A percentile compares a stretch with the other conserved stretches of the same genome.
These are phyloP conservation scores for Marisa cornuarietis DNA, from an alignment of 1,140 invertebrate genomes.

Conservation along the genomic window DNA sequence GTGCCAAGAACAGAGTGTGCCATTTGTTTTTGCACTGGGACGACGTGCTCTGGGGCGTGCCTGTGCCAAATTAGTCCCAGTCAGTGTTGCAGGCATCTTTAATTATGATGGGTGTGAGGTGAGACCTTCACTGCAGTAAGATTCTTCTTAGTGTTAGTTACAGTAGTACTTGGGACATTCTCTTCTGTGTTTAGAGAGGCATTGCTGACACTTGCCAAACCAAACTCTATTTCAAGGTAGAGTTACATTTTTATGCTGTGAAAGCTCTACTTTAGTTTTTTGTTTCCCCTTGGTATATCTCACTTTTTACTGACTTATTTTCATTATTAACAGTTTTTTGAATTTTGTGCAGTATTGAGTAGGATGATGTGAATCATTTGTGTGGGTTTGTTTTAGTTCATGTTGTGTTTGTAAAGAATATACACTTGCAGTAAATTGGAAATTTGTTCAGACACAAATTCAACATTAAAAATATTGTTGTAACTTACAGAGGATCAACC, in stretches of 20 bases:
- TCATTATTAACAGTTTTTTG: too few species aligned
- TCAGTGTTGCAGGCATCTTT: conserved; percentile 71
- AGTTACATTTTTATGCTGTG: neutral
- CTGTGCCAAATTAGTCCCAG: conserved; percentile 69
- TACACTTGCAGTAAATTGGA: too few species aligned
- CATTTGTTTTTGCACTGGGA: conserved; percentile 70
- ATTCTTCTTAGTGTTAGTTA: too few species aligned
- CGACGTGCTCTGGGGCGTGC: conserved; percentile 69
- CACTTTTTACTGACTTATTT: neutral
- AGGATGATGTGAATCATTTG: too few species aligned
- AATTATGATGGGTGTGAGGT: conserved; percentile 72
- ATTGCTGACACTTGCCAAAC: neutral
- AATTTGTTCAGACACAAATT: too few species aligned
- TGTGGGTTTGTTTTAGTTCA: too few species aligned
- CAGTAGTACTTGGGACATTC: neutral
- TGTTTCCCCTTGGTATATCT: neutral
- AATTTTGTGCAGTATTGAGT: too few species aligned
- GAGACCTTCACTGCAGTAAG: conserved; percentile 67
- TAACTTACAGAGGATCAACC: too few species aligned
- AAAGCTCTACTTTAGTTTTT: neutral
- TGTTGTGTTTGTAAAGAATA: too few species aligned
- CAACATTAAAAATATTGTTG: too few species aligned
- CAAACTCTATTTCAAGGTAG: neutral
- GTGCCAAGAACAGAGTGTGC: conserved; percentile 67
- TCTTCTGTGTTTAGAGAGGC: neutral